These are phyloP conservation scores for Bombyx mandarina DNA, from an alignment of 1,140 invertebrate genomes.

Conservation along the genomic window DNA sequence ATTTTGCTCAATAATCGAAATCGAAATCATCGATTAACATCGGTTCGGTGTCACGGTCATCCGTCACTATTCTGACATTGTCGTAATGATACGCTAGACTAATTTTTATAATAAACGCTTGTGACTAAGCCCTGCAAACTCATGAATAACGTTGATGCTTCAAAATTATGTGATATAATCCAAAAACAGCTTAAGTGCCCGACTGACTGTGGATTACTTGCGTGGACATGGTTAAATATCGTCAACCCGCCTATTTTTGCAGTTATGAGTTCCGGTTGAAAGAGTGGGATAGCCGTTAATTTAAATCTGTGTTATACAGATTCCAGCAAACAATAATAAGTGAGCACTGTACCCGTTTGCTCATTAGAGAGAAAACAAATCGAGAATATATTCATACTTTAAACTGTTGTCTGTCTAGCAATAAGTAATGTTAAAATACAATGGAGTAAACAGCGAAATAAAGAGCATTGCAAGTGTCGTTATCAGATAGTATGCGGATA, in stretches of 20 bases:
- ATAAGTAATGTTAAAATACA: slow-evolving; percentile 4
- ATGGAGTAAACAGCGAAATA: slow-evolving; percentile 4
- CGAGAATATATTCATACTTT: too few species aligned
- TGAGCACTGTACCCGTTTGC: neutral
- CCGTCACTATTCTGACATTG: slow-evolving; percentile 11
- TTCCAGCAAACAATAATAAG: slow-evolving; percentile 1
- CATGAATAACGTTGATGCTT: too few species aligned
- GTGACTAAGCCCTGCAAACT: too few species aligned
- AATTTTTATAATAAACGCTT: slow-evolving; percentile 3
- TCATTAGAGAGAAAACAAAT: too few species aligned
- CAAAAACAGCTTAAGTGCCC: too few species aligned
- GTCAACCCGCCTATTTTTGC: too few species aligned
- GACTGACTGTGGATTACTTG: too few species aligned
- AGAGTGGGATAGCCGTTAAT: too few species aligned
- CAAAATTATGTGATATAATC: too few species aligned
- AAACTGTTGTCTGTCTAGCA: slow-evolving; percentile 2
- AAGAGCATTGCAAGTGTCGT: slow-evolving; percentile 11
- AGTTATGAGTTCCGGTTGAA: too few species aligned
- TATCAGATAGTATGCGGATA: slow-evolving; percentile 47
- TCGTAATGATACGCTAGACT: slow-evolving; percentile 13
- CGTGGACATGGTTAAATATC: too few species aligned
- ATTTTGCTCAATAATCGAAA: slow-evolving; percentile 18
- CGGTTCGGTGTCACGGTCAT: slow-evolving; percentile 18
- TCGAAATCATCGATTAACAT: slow-evolving; percentile 4
- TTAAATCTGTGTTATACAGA: neutral